Percentiles rank a stretch among this genome's conserved stretches.
Evolutionary conservation across 1,140 invertebrate genomes (phyloP).

Genomic region (Calosoma granatense): DNA sequence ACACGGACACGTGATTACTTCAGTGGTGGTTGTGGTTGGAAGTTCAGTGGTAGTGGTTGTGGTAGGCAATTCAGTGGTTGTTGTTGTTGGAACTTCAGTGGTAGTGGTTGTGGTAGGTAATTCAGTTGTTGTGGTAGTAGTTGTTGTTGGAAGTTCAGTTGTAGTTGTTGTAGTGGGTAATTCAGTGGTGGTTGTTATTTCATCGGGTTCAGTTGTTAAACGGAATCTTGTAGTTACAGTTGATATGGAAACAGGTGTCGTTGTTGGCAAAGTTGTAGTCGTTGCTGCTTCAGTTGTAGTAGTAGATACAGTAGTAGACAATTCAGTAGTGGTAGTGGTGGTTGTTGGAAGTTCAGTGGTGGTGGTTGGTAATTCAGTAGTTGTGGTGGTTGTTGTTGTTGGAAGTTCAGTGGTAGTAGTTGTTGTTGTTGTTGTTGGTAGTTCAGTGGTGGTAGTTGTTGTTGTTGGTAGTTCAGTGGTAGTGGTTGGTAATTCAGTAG

Average conservation of each 20-base stretch:
- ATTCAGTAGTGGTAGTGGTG: neutral
- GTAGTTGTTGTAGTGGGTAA: neutral
- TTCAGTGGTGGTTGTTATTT: neutral
- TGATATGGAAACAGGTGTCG: neutral
- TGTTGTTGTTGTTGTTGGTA: neutral
- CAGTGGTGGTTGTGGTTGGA: neutral
- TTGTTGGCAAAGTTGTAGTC: neutral
- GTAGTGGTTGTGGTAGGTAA: constrained; percentile 2
- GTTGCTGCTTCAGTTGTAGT: neutral
- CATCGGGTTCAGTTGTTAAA: neutral
- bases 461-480: neutral
- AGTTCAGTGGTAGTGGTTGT: neutral
- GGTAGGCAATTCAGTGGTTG: neutral
- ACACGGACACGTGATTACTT: neutral
- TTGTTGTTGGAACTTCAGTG: neutral
- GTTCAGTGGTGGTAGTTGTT: neutral
- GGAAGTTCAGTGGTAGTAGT: neutral
- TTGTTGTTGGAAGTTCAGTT: neutral
- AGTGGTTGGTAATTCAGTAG: neutral
- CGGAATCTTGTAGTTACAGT: neutral
- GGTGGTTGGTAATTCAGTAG: neutral
- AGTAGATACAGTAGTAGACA: neutral
- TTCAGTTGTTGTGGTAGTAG: neutral
- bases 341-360: neutral
- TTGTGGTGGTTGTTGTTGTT: neutral